Conservation (phyloP, 2,797 vertebrate genomes). For the Meda fulgida region DNA sequence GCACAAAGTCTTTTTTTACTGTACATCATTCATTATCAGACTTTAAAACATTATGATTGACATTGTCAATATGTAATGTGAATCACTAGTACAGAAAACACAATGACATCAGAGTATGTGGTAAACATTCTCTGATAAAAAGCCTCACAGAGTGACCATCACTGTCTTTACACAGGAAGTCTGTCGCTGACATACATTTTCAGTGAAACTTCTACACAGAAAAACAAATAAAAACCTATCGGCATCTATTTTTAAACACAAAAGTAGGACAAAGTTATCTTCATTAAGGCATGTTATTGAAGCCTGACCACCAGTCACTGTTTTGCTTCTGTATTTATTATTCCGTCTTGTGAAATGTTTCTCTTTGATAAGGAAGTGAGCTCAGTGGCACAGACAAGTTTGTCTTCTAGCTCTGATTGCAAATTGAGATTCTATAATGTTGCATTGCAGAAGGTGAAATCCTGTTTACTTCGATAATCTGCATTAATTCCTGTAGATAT, state of each 20-base stretch:
- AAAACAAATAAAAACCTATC: conserved; percentile 39
- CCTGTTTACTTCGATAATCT: conserved; percentile 68
- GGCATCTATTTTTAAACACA: conserved; percentile 39
- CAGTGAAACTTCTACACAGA: background rate
- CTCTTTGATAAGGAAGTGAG: conserved; percentile 46
- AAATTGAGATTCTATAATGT: conserved; percentile 59
- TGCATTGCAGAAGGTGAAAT: conserved; percentile 54
- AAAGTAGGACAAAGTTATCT: conserved; percentile 46
- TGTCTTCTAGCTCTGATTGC: conserved; percentile 37
- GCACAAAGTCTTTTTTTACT: conserved; percentile 63
- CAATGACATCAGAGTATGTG: conserved; percentile 68
- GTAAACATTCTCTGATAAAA: conserved; percentile 15
- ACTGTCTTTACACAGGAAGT: background rate
- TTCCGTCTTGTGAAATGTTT: conserved; percentile 42
- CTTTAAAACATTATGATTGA: conserved; percentile 74
- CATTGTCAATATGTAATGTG: conserved; percentile 68
- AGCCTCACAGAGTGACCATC: background rate
- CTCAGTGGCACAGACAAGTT: conserved; percentile 30
- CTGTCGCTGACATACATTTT: background rate
- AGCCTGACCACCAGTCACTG: conserved; percentile 1
- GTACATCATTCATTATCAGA: conserved; percentile 67
- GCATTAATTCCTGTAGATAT: conserved; percentile 68
- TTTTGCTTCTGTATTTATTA: conserved; percentile 41
- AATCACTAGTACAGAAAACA: conserved; percentile 70
- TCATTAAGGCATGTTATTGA: conserved; percentile 37